Conservation (phyloP, 2,888 invertebrate genomes). For the Gryllus longicercus region DNA sequence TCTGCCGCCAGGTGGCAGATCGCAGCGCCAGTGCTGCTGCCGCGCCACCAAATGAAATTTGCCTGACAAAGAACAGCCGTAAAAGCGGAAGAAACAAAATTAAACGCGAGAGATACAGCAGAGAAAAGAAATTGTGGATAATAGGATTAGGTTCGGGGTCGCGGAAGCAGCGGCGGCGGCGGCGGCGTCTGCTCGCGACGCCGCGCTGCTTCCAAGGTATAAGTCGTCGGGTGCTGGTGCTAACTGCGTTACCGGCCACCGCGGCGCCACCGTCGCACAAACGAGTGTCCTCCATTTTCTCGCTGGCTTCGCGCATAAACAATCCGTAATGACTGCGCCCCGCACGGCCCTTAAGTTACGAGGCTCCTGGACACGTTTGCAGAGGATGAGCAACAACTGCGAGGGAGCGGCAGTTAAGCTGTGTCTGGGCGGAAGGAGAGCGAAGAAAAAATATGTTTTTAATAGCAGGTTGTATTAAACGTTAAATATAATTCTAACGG, state of each 20-base stretch:
- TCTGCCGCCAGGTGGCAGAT: conserved; percentile 5
- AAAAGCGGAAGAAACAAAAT: conserved; percentile 17
- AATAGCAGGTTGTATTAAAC: too few relatives aligned
- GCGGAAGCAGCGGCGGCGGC: background rate
- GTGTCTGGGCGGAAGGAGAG: too few relatives aligned
- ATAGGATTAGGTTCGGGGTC: background rate
- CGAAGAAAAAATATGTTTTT: too few relatives aligned
- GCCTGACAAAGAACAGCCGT: conserved; percentile 9
- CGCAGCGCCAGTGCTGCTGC: background rate
- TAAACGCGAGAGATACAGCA: conserved; percentile 17
- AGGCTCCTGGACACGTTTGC: too few relatives aligned
- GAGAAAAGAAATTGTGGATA: conserved; percentile 17
- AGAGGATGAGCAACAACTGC: too few relatives aligned
- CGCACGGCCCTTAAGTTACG: too few relatives aligned
- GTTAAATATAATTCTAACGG: too few relatives aligned
- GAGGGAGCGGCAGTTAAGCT: too few relatives aligned
- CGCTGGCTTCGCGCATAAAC: too few relatives aligned
- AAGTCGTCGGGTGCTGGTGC: background rate
- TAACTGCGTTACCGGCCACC: conserved; percentile 1
- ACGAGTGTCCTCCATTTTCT: too few relatives aligned
- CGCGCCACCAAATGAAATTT: background rate
- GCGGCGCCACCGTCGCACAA: background rate
- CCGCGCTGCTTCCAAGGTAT: background rate
- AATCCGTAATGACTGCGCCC: too few relatives aligned
- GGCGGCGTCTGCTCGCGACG: background rate